phyloP scores from a whole-genome alignment of 2,797 vertebrate species.

The Alauda arvensis region DNA sequence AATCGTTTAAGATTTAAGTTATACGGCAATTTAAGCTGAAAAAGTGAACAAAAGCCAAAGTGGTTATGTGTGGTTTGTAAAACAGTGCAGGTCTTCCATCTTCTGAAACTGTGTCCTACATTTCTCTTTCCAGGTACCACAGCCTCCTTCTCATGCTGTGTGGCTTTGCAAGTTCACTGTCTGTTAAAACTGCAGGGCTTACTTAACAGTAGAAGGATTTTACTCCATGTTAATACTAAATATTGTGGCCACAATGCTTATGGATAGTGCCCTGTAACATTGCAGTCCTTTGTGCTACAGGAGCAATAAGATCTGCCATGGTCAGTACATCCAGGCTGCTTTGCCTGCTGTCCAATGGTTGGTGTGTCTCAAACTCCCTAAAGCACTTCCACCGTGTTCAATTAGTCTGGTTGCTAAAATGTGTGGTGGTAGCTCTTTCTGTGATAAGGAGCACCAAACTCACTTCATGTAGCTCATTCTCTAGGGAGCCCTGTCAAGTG shows the following conservation, averaged over 20 bases:
- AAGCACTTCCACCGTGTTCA: neutral
- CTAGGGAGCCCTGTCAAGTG: neutral
- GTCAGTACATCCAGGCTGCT: neutral
- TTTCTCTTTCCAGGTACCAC: neutral
- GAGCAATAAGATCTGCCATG: rapidly evolving
- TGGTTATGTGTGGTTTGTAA: neutral
- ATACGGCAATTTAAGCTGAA: neutral
- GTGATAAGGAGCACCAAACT: neutral
- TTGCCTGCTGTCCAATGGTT: neutral
- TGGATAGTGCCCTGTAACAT: too few species aligned
- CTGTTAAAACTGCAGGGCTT: neutral
- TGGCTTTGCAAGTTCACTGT: neutral
- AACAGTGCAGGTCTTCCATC: neutral
- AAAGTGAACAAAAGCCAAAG: neutral
- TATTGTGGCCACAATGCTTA: neutral
- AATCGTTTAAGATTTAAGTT: neutral
- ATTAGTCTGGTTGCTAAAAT: neutral
- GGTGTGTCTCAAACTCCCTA: neutral
- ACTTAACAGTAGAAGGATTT: neutral
- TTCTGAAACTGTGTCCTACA: neutral
- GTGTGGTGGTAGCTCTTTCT: neutral
- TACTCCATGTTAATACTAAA: neutral
- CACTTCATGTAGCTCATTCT: neutral
- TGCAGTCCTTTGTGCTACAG: neutral
- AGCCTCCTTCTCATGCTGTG: neutral